phyloP scores from a whole-genome alignment of 1,140 invertebrate species.

The Phymorhynchus buccinoides region DNA sequence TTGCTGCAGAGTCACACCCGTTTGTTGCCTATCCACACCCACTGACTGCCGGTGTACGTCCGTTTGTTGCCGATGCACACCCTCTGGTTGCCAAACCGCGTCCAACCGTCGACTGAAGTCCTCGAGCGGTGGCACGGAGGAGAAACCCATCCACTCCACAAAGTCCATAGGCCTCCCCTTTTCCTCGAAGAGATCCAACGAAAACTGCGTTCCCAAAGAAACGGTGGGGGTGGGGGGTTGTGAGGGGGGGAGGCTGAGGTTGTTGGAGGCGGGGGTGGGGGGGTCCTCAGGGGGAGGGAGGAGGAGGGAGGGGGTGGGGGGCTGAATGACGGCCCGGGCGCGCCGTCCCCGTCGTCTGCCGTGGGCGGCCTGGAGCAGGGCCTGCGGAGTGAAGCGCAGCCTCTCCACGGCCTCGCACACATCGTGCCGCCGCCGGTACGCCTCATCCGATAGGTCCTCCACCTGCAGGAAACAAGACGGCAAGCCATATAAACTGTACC shows the following conservation, averaged over 20 bases:
- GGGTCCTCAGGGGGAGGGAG: constrained; percentile 22
- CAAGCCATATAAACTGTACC: too few species aligned
- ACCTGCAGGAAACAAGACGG: constrained; percentile 77
- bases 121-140: too few species aligned
- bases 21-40: too few species aligned
- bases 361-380: constrained; percentile 83
- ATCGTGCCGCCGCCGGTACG: constrained; percentile 81
- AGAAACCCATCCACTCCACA: neutral
- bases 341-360: constrained; percentile 71
- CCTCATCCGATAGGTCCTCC: constrained; percentile 86
- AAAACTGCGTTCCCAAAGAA: constrained; percentile 36
- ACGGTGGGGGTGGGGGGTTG: constrained; percentile 16
- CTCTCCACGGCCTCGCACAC: constrained; percentile 85
- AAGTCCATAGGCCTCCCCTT: neutral
- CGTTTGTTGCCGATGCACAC: too few species aligned
- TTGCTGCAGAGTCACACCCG: too few species aligned
- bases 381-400: constrained; percentile 84
- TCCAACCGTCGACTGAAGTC: too few species aligned
- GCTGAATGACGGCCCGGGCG: neutral
- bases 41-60: too few species aligned
- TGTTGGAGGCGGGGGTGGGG: neutral
- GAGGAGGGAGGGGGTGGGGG: constrained; percentile 42
- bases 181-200: constrained; percentile 30
- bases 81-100: too few species aligned
- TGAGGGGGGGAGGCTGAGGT: neutral